Evolutionary conservation across 2,113 vertebrate species (phyloP).

Genomic region (Apteryx mantelli): DNA sequence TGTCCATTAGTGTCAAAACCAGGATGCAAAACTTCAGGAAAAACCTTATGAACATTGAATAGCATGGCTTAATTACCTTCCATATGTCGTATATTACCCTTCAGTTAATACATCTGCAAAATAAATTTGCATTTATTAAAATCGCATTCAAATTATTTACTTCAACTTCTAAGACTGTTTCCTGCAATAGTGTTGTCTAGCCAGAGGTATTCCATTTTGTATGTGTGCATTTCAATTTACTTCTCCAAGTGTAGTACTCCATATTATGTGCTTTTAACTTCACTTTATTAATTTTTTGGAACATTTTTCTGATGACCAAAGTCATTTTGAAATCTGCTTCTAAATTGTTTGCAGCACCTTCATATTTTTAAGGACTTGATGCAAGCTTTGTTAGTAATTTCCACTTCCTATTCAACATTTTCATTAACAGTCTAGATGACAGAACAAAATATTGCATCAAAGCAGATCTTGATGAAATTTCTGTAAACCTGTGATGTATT

Average conservation of each 20-base stretch:
- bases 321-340: background rate
- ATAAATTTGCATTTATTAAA: background rate
- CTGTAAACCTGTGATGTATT: background rate
- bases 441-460: background rate
- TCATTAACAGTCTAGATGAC: background rate
- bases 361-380: background rate
- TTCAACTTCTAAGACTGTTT: background rate
- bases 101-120: background rate
- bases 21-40: background rate
- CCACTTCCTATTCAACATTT: background rate
- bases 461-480: background rate
- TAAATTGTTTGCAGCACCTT: background rate
- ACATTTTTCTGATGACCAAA: background rate
- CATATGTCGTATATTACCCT: background rate
- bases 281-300: background rate
- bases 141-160: background rate
- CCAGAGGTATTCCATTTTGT: background rate
- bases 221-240: background rate
- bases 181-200: background rate
- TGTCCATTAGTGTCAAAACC: background rate
- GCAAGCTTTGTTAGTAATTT: background rate
- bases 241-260: background rate
- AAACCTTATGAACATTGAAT: background rate
- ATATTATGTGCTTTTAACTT: background rate
- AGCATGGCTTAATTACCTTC: background rate